These are phyloP conservation scores for Anoncus sp. DNA, from an alignment of 2,888 invertebrate species.

Conservation along the genomic window DNA sequence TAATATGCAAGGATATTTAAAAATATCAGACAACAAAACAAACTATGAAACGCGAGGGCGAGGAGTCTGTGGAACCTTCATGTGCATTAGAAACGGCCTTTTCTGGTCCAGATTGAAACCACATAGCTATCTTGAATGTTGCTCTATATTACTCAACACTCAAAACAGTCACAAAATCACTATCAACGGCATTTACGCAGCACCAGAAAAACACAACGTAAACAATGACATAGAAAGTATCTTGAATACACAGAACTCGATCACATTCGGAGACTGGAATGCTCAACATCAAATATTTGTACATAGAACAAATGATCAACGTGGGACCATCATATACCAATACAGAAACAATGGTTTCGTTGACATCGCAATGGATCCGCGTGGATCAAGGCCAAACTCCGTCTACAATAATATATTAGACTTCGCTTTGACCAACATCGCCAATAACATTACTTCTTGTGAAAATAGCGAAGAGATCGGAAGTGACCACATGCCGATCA, in stretches of 20 bases:
- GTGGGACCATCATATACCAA: slow-evolving; percentile 1
- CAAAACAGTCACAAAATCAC: slow-evolving; percentile 1
- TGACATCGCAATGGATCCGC: slow-evolving; percentile 20
- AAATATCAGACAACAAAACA: slow-evolving; percentile 27
- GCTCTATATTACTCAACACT: slow-evolving; percentile 3
- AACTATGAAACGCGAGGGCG: slow-evolving; percentile 1
- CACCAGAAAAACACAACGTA: slow-evolving; percentile 14
- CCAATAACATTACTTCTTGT: slow-evolving; percentile 30
- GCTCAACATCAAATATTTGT: slow-evolving; percentile 25
- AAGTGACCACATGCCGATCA: slow-evolving; percentile 42
- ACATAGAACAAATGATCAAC: slow-evolving; percentile 5
- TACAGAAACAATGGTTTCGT: slow-evolving; percentile 1
- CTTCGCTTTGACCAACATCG: slow-evolving; percentile 34
- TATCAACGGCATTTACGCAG: slow-evolving; percentile 22
- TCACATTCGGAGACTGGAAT: slow-evolving; percentile 29
- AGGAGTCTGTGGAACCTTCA: slow-evolving; percentile 6
- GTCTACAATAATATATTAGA: slow-evolving; percentile 18
- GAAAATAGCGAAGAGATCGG: slow-evolving; percentile 38
- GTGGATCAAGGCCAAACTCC: slow-evolving; percentile 13
- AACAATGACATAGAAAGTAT: slow-evolving; percentile 36
- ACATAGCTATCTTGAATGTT: neutral
- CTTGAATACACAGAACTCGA: slow-evolving; percentile 11
- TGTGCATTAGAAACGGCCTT: slow-evolving; percentile 19
- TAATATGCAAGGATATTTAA: slow-evolving; percentile 9
- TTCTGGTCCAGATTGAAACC: slow-evolving; percentile 8